Evolutionary conservation across 2,797 vertebrate genomes (phyloP).

Genomic region (Euthynnus affinis): DNA sequence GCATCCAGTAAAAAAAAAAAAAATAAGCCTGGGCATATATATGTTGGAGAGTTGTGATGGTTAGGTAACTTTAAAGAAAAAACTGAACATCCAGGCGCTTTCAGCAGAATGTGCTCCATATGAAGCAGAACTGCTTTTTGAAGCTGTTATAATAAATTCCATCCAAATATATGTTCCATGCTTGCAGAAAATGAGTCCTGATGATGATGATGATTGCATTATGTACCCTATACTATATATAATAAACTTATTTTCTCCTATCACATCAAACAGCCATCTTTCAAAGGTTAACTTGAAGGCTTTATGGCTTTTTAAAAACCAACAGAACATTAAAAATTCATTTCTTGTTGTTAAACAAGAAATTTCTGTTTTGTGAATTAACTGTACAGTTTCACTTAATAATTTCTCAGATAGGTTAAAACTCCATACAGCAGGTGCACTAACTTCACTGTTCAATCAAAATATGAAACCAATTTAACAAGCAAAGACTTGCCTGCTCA

Average conservation of each 20-base stretch:
- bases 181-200: neutral
- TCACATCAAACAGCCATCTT: constrained; percentile 1
- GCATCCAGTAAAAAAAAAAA: neutral
- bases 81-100: neutral
- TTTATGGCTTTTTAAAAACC: neutral
- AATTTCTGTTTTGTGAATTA: neutral
- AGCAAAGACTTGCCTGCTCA: neutral
- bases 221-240: neutral
- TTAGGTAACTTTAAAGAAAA: neutral
- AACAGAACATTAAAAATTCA: neutral
- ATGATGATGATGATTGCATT: neutral
- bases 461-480: constrained; percentile 6
- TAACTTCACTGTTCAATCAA: constrained; percentile 20
- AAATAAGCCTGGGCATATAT: no score
- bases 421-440: neutral
- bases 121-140: neutral
- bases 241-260: neutral
- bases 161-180: constrained; percentile 1
- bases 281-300: no score
- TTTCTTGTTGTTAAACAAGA: neutral
- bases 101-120: neutral
- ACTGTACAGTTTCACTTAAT: neutral
- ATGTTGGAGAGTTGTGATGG: neutral
- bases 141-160: constrained; percentile 11
- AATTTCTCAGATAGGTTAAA: neutral